Evolutionary conservation across 92 coral and sea anemone genomes (phyloP).

Genomic region (Metridium senile): DNA sequence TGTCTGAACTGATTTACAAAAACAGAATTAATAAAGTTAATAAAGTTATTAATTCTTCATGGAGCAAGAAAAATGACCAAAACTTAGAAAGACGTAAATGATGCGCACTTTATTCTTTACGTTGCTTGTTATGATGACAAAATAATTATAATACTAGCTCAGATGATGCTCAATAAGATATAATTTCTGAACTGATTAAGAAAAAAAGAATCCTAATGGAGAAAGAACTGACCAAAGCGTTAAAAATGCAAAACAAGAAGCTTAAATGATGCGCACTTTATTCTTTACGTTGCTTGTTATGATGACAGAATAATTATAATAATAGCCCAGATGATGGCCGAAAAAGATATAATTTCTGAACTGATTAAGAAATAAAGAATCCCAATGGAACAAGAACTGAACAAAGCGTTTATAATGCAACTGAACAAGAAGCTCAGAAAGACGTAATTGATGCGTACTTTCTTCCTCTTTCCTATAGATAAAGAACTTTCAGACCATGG

Average conservation of each 20-base stretch:
- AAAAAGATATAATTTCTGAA: too few species aligned
- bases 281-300: too few species aligned
- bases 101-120: background rate
- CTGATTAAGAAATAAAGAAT: background rate
- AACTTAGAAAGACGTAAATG: background rate
- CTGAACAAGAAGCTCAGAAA: background rate
- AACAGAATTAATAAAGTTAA: too few species aligned
- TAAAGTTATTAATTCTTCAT: too few species aligned
- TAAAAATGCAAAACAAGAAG: too few species aligned
- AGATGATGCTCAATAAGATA: too few species aligned
- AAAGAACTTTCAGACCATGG: background rate
- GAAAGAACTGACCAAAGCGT: background rate
- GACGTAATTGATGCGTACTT: background rate
- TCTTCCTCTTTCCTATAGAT: background rate
- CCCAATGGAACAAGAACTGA: too few species aligned
- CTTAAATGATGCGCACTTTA: background rate
- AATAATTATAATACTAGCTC: too few species aligned
- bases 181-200: background rate
- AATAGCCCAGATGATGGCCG: too few species aligned
- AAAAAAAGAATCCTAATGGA: background rate
- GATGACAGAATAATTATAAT: too few species aligned
- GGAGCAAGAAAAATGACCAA: too few species aligned
- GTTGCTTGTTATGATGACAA: too few species aligned
- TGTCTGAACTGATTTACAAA: background rate
- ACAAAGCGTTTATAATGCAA: background rate